phyloP scores from a whole-genome alignment of 2,113 vertebrate genomes.

The Scomber japonicus region DNA sequence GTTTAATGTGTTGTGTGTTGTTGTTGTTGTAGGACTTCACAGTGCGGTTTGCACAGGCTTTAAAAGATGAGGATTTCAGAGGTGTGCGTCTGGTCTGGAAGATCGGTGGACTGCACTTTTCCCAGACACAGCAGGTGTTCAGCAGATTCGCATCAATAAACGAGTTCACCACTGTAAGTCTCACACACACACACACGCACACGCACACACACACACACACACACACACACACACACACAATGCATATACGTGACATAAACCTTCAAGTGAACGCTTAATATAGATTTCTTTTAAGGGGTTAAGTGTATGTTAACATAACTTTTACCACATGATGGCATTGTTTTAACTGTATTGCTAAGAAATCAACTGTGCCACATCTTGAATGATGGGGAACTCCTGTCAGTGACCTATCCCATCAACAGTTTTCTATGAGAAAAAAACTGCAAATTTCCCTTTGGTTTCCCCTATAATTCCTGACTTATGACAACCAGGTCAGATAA shows the following conservation, averaged over 20 bases:
- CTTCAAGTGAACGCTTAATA: not conserved
- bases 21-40: slow-evolving; percentile 81
- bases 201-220: slow-evolving; percentile 5
- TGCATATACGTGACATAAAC: not conserved
- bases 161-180: slow-evolving; percentile 82
- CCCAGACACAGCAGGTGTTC: slow-evolving; percentile 87
- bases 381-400: not conserved
- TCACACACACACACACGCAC: not conserved
- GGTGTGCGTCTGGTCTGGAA: slow-evolving; percentile 90
- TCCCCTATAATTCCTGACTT: not conserved
- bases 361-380: not conserved
- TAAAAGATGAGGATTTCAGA: slow-evolving; percentile 84
- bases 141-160: slow-evolving; percentile 83
- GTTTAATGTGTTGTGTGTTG: slow-evolving; percentile 8
- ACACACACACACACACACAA: not conserved
- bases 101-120: slow-evolving; percentile 95
- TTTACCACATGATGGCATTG: too few species aligned
- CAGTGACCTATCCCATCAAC: not conserved
- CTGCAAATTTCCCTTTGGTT: not conserved
- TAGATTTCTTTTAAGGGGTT: not conserved
- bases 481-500: too few species aligned
- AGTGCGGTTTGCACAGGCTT: slow-evolving; percentile 81
- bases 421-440: not conserved
- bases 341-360: too few species aligned
- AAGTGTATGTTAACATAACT: too few species aligned